Base-by-base conservation (phyloP, 1,140 invertebrate species). In the Bilobella aurantiaca region DNA sequence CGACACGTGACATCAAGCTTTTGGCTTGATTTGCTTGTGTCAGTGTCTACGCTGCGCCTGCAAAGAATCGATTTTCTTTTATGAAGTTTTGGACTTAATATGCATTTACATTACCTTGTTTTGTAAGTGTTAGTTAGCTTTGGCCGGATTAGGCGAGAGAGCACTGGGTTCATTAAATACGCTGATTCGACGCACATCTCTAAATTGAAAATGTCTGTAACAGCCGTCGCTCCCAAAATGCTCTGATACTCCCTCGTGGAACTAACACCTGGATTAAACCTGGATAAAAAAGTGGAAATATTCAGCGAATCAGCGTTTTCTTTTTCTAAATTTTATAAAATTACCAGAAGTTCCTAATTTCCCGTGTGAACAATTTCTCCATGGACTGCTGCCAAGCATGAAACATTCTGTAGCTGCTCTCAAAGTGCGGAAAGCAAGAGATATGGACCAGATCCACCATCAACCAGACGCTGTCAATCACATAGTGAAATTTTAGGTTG, bases 291-390 rank as follows among this genome's bases (percentile, higher is more conserved):
- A 66, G n/a, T 42, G 34, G 34, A 42, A 42, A 42, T 42, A 42
- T 12, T 18, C 34, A 42, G 18, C 8, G 34, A 12, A 42, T 12
- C 8, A 42, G 8, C 34, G 34, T 12, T 12, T 42, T 42, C 34
- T 12, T 8, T 12, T 18, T 18, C 8, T 12, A 42, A 42, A 42
- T 18, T 12, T 25, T 31, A n/a, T 30, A 53, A 58, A 34, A 25
- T 18, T 58, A 69, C 67, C 67, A 69, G 3, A 69, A 42, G 16
- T 65, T 58, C 42, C 63, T n/a, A 29, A 69, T 62, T 23, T 69
- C 67, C 3, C 63, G 23, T 47, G 63, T 69, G 58, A 69, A 69
- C 3, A 69, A n/a, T 42, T 69, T 69, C 46, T 66, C 67, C 37
- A 32, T 65, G 2, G 47, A 34, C 25, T 69, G 67, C 27, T 69